Base-by-base conservation (phyloP, 2,888 invertebrate species). In the Acrobasis consociella region DNA sequence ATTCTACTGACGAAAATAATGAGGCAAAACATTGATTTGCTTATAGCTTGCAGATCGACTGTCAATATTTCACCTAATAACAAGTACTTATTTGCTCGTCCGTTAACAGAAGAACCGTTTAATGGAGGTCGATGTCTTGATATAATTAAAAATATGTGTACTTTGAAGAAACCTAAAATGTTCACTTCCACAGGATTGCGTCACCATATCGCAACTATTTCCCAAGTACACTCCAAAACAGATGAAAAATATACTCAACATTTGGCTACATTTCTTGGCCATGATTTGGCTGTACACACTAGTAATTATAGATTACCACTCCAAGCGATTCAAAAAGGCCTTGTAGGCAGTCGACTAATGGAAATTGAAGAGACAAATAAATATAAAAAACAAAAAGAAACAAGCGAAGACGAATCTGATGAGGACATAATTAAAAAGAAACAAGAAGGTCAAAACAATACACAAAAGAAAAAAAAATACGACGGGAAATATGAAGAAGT, bases 291-390 rank as follows among this genome's bases (percentile, higher is more conserved):
- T 56, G 62, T 62, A 56, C 62, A 62, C 50, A 38, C 38, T 8
- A 62, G 62, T 62, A 62, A 62, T 49, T 56, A 62, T 49, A 17
- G 62, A 62, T 62, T 56, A 49, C 55, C 62, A 31, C 38, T 62
- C 56, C 62, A 62, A 62, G 62, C 56, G 49, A 56, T 56, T 56
- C 62, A 62, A 49, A 49, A 55, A 49, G 55, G 49, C 16, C 9
- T 42, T 42, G 13, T 42, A 5, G 42, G 42, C 1, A 42, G 42
- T 42, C 1, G 42, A 10, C 11, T 42, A 7, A 2, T 42, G 5
- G 42, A 42, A 42, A 10, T 42, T 2, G 13, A 42, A 42, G 11
- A 42, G 9, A 9, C 9, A 39, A 3, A 39, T 39, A 39, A n/a
- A n/a, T n/a, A n/a, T n/a, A n/a, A n/a, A n/a, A n/a, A n/a, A n/a